Conservation (phyloP, 2,888 invertebrate species). For the Drosophila ezoana region DNA sequence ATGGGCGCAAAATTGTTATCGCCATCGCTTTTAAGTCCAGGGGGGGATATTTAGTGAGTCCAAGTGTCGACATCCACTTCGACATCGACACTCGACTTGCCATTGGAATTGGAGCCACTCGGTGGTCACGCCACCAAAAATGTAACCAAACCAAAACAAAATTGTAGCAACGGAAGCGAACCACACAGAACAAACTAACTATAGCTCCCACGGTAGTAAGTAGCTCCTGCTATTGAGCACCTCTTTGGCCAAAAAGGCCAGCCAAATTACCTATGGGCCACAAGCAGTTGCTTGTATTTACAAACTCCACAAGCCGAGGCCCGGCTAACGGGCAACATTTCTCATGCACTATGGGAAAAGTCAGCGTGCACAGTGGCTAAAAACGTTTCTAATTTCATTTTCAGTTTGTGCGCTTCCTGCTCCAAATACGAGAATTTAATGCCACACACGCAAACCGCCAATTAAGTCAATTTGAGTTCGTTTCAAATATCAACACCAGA, state of each 20-base stretch:
- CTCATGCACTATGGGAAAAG: slow-evolving; percentile 66
- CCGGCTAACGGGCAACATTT: slow-evolving; percentile 40
- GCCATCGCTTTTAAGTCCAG: slow-evolving; percentile 71
- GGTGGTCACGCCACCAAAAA: slow-evolving; percentile 79
- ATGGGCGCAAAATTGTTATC: slow-evolving; percentile 76
- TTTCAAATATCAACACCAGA: slow-evolving; percentile 18
- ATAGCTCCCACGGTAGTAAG: slow-evolving; percentile 76
- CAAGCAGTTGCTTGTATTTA: slow-evolving; percentile 18
- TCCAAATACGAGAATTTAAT: slow-evolving; percentile 67
- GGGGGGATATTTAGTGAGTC: slow-evolving; percentile 77
- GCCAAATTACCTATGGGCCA: slow-evolving; percentile 68
- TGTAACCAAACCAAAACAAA: slow-evolving; percentile 54
- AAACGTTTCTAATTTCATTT: slow-evolving; percentile 57
- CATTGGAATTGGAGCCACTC: slow-evolving; percentile 45
- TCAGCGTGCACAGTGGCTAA: slow-evolving; percentile 35
- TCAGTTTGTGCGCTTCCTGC: slow-evolving; percentile 64
- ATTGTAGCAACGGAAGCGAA: slow-evolving; percentile 73
- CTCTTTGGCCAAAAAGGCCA: slow-evolving; percentile 70
- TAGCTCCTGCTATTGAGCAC: slow-evolving; percentile 64
- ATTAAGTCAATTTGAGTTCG: slow-evolving; percentile 58
- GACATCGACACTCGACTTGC: slow-evolving; percentile 51
- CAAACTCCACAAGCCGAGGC: neutral
- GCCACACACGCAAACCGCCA: slow-evolving; percentile 71
- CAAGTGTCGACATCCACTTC: slow-evolving; percentile 67
- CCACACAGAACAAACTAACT: slow-evolving; percentile 25